These are phyloP conservation scores for Nanorana parkeri DNA, from an alignment of 2,113 vertebrate species.

Conservation along the genomic window DNA sequence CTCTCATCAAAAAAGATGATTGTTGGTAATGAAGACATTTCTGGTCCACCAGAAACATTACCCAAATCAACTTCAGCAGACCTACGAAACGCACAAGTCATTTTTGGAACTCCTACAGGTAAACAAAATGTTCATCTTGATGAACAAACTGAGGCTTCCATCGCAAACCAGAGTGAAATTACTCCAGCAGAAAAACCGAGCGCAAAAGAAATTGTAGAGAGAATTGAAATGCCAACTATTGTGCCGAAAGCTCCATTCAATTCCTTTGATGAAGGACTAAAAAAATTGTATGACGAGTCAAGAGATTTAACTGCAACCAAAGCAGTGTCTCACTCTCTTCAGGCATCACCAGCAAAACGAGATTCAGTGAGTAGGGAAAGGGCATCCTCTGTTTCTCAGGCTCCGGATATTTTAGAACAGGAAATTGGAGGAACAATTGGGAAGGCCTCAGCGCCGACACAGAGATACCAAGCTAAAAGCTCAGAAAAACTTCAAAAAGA, in stretches of 20 bases:
- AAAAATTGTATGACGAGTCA: constrained; percentile 28
- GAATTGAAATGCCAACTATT: constrained; percentile 8
- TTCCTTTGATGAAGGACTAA: constrained; percentile 18
- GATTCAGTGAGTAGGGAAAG: not conserved
- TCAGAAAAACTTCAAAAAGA: constrained; percentile 31
- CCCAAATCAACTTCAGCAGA: not conserved
- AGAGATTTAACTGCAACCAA: not conserved
- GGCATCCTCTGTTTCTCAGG: not conserved
- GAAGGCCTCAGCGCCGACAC: constrained; percentile 6
- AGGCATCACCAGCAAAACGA: not conserved
- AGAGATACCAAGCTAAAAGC: not conserved
- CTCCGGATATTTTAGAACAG: not conserved
- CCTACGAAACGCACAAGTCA: not conserved
- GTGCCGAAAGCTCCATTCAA: not conserved
- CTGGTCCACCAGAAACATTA: not conserved
- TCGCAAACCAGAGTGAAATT: not conserved
- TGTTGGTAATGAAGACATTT: not conserved
- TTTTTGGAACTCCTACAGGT: not conserved
- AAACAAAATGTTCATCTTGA: not conserved
- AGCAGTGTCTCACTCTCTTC: not conserved
- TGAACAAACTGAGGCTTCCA: not conserved
- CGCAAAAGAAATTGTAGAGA: constrained; percentile 40
- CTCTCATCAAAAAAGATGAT: constrained; percentile 4
- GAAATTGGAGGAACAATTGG: constrained; percentile 7
- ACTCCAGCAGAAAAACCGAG: not conserved